Evolutionary conservation across 2,113 vertebrate genomes (phyloP), one percentile per base, ranked within the genome.

Genomic region (Nycticorax nycticorax): DNA sequence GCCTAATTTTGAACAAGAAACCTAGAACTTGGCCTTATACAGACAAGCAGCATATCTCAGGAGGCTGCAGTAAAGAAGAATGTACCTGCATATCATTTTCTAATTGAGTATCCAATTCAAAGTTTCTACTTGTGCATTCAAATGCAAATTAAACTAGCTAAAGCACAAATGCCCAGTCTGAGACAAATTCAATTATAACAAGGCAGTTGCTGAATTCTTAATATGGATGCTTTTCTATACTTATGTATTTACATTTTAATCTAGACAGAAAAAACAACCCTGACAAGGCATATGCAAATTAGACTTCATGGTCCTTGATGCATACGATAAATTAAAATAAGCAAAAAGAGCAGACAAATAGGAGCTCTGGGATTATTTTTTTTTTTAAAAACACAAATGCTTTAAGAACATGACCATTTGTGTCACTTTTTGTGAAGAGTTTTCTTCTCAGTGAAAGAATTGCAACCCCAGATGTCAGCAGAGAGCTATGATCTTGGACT

Each of bases 171-270:
- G 43, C 32, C 82, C n/a, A 50, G 14, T 39, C 35, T 39, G 50
- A 94, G 67, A 93, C 9, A 94, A 97, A 97, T 92, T 87, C 94
- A 96, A 93, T 97, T 96, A 85, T 55, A 91, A 96, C 57, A 90
- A 78, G 68, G 92, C 53, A 92, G 45, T 50, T 45, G 4, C 28
- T 91, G 82, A 96, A 97, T 84, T 91, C 48, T 92, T 74, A 62
- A 92, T 86, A 97, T n/a, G 23, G 28, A 80, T 2, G 18, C 14
- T 93, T 74, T 80, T 59, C 41, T 64, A 32, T 60, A 81, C 80
- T 77, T 92, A 60, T 0, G 5, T 59, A 73, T 56, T 90, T 63
- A 92, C 47, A 78, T 75, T 78, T 94, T 91, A 60, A 92, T 85
- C 21, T 75, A 81, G 39, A 85, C 8, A 81, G 55, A 52, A 85